Base-by-base conservation (phyloP, 1,140 invertebrate species). In the Drosophila busckii region DNA sequence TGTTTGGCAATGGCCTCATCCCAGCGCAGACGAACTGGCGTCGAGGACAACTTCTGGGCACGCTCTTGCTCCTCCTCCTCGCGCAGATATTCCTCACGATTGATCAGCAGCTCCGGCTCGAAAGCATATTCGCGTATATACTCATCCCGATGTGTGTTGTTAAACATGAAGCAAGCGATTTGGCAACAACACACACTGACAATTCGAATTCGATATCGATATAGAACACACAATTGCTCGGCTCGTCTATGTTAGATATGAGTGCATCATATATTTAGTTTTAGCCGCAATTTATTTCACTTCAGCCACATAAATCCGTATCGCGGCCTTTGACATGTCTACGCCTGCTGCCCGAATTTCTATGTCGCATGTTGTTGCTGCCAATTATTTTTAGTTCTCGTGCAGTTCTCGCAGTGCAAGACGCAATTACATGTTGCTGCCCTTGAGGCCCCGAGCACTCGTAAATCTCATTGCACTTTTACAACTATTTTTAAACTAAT, bases 71-170 rank as follows among this genome's bases (percentile, higher is more conserved):
- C 59, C 26, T 78, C 45, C 34, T 84, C 84, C 34, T 80, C 59
- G n/a, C 80, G 65, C 42, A 76, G 59, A 61, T 84, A 87, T 23
- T 87, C 85, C 61, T 85, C 80, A 25, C 83, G 71, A 66, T 76
- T 85, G 48, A 87, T 84, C 55, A 87, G 56, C 58, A 87, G 58
- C 52, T 87, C 85, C 68, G 85, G 85, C 64, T 87, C 85, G 63
- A 87, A 87, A 28, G 83, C 63, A 54, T 86, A 87, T 70, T 87
- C 85, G 46, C 85, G 85, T 45, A 84, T 84, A 34, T 83, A 87
- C 73, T 87, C 85, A 80, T 87, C 85, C 48, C 82, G 67, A 63
- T 71, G 66, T 42, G 48, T 54, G 63, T 67, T 80, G 64, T 61
- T 85, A 56, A 76, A 86, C 84, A 86, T 86, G 70, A 78, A 85